Percentiles rank a stretch among this genome's conserved stretches.
Evolutionary conservation across 2,113 vertebrate species (phyloP).

Genomic region (Poecilia latipinna): DNA sequence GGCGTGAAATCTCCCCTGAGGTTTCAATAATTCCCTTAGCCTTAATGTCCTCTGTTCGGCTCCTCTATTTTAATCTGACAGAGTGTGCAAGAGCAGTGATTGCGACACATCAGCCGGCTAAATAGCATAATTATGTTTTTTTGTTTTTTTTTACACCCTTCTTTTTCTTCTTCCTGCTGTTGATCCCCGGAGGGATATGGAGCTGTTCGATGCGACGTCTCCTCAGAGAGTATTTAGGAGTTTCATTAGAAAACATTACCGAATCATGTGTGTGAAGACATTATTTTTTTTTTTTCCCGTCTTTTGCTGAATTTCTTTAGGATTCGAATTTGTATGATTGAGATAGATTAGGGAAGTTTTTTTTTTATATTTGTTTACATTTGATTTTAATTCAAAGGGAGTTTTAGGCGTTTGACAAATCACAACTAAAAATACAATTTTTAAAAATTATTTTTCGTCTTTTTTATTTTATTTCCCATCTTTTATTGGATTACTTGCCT

Average conservation of each 20-base stretch:
- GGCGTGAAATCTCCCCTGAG: constrained; percentile 80
- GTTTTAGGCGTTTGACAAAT: not conserved
- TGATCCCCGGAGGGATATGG: constrained; percentile 64
- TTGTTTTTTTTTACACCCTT: not conserved
- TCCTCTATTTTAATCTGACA: constrained; percentile 80
- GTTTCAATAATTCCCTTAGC: constrained; percentile 79
- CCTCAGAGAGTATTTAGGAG: constrained; percentile 50
- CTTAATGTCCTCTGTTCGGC: constrained; percentile 80
- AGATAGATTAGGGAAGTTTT: rapidly evolving
- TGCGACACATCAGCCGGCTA: constrained; percentile 80
- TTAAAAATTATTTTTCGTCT: not conserved
- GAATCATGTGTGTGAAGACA: constrained; percentile 31
- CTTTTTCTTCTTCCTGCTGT: not conserved
- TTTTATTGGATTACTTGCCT: not conserved
- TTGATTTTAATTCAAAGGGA: not conserved
- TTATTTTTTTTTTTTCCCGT: constrained; percentile 10
- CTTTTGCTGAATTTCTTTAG: constrained; percentile 45
- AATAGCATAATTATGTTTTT: constrained; percentile 79
- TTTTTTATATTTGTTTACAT: not conserved
- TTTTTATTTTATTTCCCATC: not conserved
- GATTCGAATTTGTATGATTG: not conserved
- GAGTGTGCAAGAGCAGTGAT: constrained; percentile 77
- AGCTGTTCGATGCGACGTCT: constrained; percentile 68
- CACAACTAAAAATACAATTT: not conserved
- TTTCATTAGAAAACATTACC: constrained; percentile 60